A percentile compares a stretch with the other conserved stretches of the same genome.
These are phyloP conservation scores for Calephelis nemesis DNA, from an alignment of 1,140 invertebrate species.

Conservation along the genomic window DNA sequence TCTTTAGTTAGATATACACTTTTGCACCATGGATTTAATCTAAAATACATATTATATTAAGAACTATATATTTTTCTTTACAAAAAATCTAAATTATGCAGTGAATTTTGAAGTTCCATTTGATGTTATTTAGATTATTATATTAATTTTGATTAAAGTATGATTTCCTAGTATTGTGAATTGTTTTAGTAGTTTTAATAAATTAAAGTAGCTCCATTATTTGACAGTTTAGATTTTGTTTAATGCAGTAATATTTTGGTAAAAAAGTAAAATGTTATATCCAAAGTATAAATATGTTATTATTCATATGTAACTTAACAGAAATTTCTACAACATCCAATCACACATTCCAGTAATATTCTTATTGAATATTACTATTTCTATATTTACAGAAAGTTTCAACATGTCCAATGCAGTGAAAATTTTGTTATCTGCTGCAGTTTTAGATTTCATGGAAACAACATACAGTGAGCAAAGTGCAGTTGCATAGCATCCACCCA, in stretches of 20 bases:
- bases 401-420: neutral
- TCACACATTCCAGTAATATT: neutral
- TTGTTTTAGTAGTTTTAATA: neutral
- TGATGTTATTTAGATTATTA: neutral
- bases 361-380: neutral
- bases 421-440: neutral
- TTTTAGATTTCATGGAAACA: neutral
- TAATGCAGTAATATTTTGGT: neutral
- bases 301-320: neutral
- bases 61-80: neutral
- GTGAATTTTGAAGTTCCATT: slow-evolving; percentile 11
- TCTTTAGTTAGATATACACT: neutral
- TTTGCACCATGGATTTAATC: neutral
- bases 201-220: neutral
- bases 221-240: neutral
- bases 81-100: neutral
- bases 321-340: neutral
- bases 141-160: neutral
- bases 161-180: neutral
- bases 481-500: neutral
- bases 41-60: neutral
- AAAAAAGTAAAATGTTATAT: neutral
- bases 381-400: neutral
- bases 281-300: neutral
- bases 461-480: neutral